These are phyloP conservation scores for Oxycera nigricornis DNA, from an alignment of 2,888 invertebrate species.

Conservation along the genomic window DNA sequence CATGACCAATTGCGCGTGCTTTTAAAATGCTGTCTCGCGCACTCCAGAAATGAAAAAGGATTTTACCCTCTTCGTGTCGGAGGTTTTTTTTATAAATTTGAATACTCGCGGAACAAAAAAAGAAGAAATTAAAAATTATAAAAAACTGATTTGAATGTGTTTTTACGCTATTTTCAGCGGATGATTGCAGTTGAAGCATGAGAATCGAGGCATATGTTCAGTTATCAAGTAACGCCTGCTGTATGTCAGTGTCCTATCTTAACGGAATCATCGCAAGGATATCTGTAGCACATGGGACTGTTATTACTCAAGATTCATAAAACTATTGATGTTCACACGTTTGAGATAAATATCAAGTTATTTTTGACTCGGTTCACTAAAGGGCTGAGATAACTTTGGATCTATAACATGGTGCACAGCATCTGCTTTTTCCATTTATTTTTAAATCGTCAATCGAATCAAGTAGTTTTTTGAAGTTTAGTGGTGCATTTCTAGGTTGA, in stretches of 20 bases:
- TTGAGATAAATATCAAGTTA: no score
- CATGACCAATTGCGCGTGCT: constrained; percentile 44
- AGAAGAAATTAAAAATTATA: constrained; percentile 7
- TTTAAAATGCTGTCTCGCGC: constrained; percentile 32
- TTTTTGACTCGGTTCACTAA: no score
- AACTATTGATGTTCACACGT: no score
- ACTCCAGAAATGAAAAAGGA: constrained; percentile 1
- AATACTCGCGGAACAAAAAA: not conserved
- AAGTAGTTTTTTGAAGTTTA: not conserved
- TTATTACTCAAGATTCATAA: no score
- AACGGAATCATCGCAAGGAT: not conserved
- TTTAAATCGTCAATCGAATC: not conserved
- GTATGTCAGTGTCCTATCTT: not conserved
- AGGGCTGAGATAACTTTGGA: no score
- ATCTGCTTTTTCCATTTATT: not conserved
- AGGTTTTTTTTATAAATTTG: constrained; percentile 25
- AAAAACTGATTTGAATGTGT: constrained; percentile 2
- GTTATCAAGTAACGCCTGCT: constrained; percentile 27
- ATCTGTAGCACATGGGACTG: no score
- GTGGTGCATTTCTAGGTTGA: not conserved
- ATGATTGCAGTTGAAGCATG: not conserved
- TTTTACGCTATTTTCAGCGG: not conserved
- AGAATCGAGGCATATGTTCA: constrained; percentile 24
- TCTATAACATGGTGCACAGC: not conserved
- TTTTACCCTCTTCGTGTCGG: constrained; percentile 7